Evolutionary conservation across 1,140 invertebrate species (phyloP), one percentile per base, ranked within the genome.

Genomic region (Orchesella cincta): DNA sequence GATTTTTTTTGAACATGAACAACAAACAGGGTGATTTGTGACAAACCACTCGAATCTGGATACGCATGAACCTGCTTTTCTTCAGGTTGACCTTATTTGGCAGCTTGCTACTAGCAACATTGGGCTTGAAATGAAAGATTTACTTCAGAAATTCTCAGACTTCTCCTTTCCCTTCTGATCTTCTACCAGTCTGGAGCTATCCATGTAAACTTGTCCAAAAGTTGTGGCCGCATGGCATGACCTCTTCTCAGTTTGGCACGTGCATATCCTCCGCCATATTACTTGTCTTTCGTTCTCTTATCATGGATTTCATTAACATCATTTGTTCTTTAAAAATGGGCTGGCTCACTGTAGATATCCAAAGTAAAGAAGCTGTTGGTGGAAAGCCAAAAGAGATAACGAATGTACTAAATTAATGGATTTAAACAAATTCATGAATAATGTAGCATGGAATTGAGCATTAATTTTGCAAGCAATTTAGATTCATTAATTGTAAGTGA

Each of bases 161-260:
- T 57, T 57, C 52, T 57, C 23, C 52, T 57, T 23, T 23, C 23
- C 23, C 52, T 57, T 57, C 52, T 57, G 8, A 57, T 23, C 14
- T n/a, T 57, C 52, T 57, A 14, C 52, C 5, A 14, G 52, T 57
- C 52, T 57, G 52, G 52, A 57, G 52, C 52, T 57, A 57, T 57
- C 52, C 52, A 57, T 57, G 5, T 57, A 8, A 57, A 57, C 52
- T 57, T 57, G 52, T 57, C 52, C 52, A 57, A 57, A 57, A n/a
- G 3, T 14, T 57, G 52, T 57, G 23, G 52, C 52, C 52, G 5
- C 23, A n/a, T 57, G 23, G 14, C 23, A 14, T 57, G 52, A 57
- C 52, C 52, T 57, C 52, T 57, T 57, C 52, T 57, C 52, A 57
- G 8, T n/a, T 57, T 57, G 52, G 52, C 52, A 57, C 52, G 52